phyloP scores from a whole-genome alignment of 2,797 vertebrate genomes.

The Triplophysa bombifrons region DNA sequence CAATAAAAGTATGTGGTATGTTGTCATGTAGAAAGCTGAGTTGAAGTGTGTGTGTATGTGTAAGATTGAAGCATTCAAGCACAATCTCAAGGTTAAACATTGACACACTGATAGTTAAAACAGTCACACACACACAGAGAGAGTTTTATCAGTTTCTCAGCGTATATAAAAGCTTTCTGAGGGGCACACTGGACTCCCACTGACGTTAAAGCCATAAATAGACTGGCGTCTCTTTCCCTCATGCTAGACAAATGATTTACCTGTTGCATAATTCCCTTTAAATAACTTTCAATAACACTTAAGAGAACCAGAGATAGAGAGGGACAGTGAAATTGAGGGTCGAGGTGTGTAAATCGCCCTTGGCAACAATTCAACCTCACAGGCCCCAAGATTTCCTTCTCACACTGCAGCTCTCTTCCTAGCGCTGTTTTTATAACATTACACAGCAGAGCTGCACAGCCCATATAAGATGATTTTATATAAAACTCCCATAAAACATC shows the following conservation, averaged over 20 bases:
- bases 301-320: conserved; percentile 2
- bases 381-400: neutral
- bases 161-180: conserved; percentile 19
- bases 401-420: neutral
- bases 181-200: neutral
- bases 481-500: no score
- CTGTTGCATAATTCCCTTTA: conserved; percentile 13
- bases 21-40: neutral
- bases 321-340: neutral
- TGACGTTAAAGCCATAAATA: conserved; percentile 40
- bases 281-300: conserved; percentile 5
- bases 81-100: conserved; percentile 23
- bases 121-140: conserved; percentile 3
- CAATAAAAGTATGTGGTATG: no score
- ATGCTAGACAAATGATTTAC: conserved; percentile 39
- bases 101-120: neutral
- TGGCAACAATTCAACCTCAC: conserved; percentile 1
- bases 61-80: neutral
- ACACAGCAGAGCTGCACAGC: neutral
- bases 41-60: neutral
- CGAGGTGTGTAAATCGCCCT: no score
- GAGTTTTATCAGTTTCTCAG: conserved; percentile 27
- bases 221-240: conserved; percentile 14
- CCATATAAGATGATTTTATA: no score
- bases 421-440: neutral